Conservation (phyloP, 2,888 invertebrate species). For the Ametastegia equiseti region DNA sequence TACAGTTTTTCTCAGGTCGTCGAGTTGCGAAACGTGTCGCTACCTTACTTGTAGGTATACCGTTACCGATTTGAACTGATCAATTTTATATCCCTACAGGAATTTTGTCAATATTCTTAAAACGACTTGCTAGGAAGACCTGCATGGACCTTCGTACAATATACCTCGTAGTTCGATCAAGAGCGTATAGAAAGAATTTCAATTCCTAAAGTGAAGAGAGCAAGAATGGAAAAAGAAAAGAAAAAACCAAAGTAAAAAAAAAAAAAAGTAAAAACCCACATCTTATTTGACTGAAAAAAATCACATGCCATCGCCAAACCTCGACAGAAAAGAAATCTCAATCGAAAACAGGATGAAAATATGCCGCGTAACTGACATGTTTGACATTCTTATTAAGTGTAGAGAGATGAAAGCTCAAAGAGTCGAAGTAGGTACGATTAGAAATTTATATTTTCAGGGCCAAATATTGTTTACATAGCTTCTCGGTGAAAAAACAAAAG, state of each 20-base stretch:
- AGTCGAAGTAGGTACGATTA: background rate
- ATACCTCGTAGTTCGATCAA: no score
- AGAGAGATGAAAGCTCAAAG: background rate
- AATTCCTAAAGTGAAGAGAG: no score
- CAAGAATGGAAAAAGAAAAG: slow-evolving; percentile 58
- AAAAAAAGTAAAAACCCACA: background rate
- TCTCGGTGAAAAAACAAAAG: no score
- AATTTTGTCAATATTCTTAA: slow-evolving; percentile 66
- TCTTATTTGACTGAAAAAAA: background rate
- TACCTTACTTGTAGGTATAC: no score
- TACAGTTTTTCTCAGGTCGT: no score
- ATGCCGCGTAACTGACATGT: slow-evolving; percentile 3
- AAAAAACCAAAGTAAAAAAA: slow-evolving; percentile 11
- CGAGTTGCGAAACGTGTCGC: no score
- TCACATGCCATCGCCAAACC: slow-evolving; percentile 1
- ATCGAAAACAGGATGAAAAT: background rate
- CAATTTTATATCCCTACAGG: slow-evolving; percentile 50
- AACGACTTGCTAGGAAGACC: slow-evolving; percentile 52
- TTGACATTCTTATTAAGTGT: slow-evolving; percentile 14
- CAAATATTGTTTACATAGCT: no score
- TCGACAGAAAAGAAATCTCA: slow-evolving; percentile 3
- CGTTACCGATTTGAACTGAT: no score
- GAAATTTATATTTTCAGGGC: no score
- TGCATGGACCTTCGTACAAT: no score
- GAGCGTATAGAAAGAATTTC: slow-evolving; percentile 59